Conservation (phyloP, 2,888 invertebrate genomes). For the Mycogona germanica region DNA sequence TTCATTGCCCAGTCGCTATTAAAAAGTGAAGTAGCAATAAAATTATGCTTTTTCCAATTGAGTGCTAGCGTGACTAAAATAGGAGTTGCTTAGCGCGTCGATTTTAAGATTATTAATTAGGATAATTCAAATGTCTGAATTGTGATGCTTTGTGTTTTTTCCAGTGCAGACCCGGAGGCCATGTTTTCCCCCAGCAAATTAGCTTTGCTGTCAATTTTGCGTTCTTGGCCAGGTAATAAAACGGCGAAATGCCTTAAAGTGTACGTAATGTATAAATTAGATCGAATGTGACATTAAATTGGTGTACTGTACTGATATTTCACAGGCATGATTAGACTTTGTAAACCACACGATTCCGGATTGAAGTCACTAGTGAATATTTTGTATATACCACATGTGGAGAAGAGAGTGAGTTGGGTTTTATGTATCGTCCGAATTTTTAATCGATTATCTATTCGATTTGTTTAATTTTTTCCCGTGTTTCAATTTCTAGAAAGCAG, state of each 20-base stretch:
- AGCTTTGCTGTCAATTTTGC: conserved; percentile 60
- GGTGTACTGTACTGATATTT: too few relatives aligned
- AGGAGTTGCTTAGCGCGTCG: too few relatives aligned
- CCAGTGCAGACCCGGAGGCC: conserved; percentile 52
- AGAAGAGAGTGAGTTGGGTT: conserved; percentile 64
- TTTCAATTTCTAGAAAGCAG: conserved; percentile 55
- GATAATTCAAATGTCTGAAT: too few relatives aligned
- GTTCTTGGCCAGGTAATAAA: conserved; percentile 82
- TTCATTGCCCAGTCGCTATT: too few relatives aligned
- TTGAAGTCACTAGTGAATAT: conserved; percentile 36
- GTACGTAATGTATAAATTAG: neutral
- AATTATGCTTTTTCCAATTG: too few relatives aligned
- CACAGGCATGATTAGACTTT: conserved; percentile 33
- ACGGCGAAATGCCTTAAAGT: conserved; percentile 9
- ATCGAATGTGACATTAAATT: neutral
- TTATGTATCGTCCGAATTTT: neutral
- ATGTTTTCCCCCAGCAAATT: conserved; percentile 73
- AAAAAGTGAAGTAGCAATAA: too few relatives aligned
- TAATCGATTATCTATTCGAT: conserved; percentile 5
- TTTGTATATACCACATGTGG: conserved; percentile 71
- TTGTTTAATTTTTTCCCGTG: neutral
- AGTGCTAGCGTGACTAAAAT: too few relatives aligned
- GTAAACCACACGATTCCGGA: conserved; percentile 34
- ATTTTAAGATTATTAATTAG: too few relatives aligned
- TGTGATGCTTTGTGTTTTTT: too few relatives aligned